Evolutionary conservation across 2,888 invertebrate species (phyloP), one percentile per base, ranked within the genome.

Genomic region (Nudaria mundana): DNA sequence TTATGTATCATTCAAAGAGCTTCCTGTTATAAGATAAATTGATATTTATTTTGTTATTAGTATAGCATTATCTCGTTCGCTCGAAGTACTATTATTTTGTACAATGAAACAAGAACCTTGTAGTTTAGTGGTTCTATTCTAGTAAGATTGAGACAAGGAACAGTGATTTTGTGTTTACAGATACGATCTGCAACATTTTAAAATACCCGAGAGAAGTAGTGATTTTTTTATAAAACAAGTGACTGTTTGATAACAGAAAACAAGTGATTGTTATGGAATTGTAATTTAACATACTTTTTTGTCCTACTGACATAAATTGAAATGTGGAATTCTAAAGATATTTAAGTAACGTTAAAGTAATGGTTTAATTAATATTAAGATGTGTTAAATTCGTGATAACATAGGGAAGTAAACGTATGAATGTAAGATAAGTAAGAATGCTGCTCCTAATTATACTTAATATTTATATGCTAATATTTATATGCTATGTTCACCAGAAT

Each of bases 381-480:
- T 66, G 71, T 80, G 79, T 81, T 81, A 75, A 73, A 81, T 71
- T 81, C 81, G 81, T 82, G 82, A 81, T 83, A 82, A 75, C 73
- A 57, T 69, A 68, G 61, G 62, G 65, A 72, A 68, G 74, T 79
- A 76, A 79, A 63, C 67, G 71, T 69, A 66, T 72, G 61, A 61
- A 68, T 71, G 71, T 72, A 66, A 74, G 71, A 60, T 59, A 58
- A 59, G 35, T 67, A 67, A 63, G 69, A 70, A 62, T 25, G 24
- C 55, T 62, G 60, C 37, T 64, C 52, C 41, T 51, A 58, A 56
- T 61, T 57, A 52, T 37, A 37, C 40, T 44, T 50, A 30, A 28
- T 30, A 40, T 41, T 11, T 39, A 15, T 28, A 39, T 36, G 20
- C 23, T 25, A 24, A 35, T 37, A 16, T 22, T 16, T 24, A 39